Percentiles rank a stretch among this genome's conserved stretches.
These are phyloP conservation scores for Aphrophora alni DNA, from an alignment of 2,888 invertebrate genomes.

Conservation along the genomic window DNA sequence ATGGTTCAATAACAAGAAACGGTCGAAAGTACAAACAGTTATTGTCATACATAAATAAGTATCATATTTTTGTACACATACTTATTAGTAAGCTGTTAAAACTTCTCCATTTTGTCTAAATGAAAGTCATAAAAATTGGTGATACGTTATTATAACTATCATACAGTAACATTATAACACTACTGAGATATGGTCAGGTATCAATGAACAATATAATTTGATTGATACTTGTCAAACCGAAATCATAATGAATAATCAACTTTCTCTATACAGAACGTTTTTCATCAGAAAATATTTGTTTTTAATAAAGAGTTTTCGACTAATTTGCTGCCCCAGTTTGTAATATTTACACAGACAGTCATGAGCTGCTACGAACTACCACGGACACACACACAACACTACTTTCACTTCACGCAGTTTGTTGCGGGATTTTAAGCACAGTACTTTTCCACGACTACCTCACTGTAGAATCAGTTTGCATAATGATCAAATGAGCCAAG, in stretches of 20 bases:
- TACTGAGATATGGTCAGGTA: neutral
- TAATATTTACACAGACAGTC: neutral
- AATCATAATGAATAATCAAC: neutral
- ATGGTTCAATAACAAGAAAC: no score
- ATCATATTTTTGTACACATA: no score
- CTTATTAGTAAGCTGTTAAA: neutral
- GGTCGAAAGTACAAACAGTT: no score
- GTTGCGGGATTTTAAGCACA: conserved; percentile 21
- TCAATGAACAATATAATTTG: neutral
- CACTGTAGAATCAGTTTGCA: conserved; percentile 60
- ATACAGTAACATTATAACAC: neutral
- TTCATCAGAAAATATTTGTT: neutral
- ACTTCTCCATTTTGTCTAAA: neutral
- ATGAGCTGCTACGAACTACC: conserved; percentile 17
- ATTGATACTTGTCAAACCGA: neutral
- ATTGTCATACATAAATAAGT: no score
- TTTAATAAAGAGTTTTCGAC: neutral
- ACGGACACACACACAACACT: conserved; percentile 8
- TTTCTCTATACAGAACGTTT: neutral
- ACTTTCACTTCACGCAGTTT: neutral
- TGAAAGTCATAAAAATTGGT: neutral
- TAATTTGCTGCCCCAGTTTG: neutral
- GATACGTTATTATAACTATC: neutral
- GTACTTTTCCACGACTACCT: conserved; percentile 25
- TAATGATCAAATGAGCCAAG: conserved; percentile 98